Conservation (phyloP, 2,888 invertebrate species). For the Aphidius colemani region DNA sequence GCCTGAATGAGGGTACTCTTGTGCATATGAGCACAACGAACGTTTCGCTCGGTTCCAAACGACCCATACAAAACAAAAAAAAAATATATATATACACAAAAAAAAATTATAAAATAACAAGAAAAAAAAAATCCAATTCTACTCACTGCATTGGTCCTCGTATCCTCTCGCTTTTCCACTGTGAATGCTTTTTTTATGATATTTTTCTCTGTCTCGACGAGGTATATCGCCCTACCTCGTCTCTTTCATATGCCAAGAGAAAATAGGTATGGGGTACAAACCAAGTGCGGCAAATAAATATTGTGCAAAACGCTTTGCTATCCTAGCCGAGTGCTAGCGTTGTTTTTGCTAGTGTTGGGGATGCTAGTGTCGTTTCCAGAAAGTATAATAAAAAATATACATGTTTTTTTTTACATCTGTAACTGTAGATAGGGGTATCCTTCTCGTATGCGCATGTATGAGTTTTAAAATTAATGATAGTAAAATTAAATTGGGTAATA, state of each 20-base stretch:
- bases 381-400: no score
- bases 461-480: slow-evolving; percentile 14
- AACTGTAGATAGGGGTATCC: no score
- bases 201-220: slow-evolving; percentile 18
- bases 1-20: slow-evolving; percentile 19
- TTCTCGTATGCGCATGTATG: neutral
- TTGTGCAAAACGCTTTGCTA: slow-evolving; percentile 16
- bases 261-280: slow-evolving; percentile 6
- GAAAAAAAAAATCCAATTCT: slow-evolving; percentile 21
- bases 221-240: neutral
- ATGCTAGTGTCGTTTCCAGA: no score
- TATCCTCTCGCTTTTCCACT: slow-evolving; percentile 22
- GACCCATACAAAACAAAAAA: slow-evolving; percentile 26
- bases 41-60: slow-evolving; percentile 18
- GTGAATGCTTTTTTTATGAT: slow-evolving; percentile 14
- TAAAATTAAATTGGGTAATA: slow-evolving; percentile 12
- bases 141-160: slow-evolving; percentile 17
- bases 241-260: slow-evolving; percentile 2
- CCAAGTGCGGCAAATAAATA: slow-evolving; percentile 27
- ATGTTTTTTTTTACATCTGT: no score
- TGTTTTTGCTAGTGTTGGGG: no score
- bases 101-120: slow-evolving; percentile 19
- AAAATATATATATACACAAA: slow-evolving; percentile 23
- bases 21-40: slow-evolving; percentile 25
- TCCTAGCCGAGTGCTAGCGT: no score